Base-by-base conservation (phyloP, 2,113 vertebrate genomes). In the Panurus biarmicus region DNA sequence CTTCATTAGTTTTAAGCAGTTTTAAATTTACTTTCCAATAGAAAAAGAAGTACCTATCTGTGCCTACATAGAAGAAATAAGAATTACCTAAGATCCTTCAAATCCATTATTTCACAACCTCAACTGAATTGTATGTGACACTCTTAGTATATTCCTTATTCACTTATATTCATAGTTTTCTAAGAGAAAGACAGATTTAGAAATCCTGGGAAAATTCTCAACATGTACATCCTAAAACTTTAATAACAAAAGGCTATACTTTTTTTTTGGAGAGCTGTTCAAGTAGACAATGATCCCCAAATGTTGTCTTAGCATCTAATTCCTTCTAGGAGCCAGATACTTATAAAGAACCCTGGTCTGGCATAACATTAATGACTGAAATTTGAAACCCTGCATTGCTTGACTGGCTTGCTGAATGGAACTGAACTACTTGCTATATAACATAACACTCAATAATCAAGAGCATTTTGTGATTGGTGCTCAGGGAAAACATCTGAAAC, bases 361-460 rank as follows among this genome's bases (percentile, higher is more conserved):
- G 93, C 94, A 93, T 91, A 73, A 95, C 91, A 96, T 96, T 94
- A 96, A 96, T 97, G 93, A 94, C 81, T 70, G 92, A 96, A 96
- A 96, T 87, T 56, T 53, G 90, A 97, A 94, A 96, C 95, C 87
- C 33, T 10, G 56, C 92, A 54, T 82, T 92, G 89, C 94, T 79
- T 90, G 86, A 95, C 83, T 95, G 80, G 79, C 80, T 96, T 88
- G 78, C 80, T 94, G 94, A 95, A 97, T 92, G 85, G 87, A 95
- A 94, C 91, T 33, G 92, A 96, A 91, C 96, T 95, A 96, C 94
- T 96, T 93, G 80, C 94, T 96, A 94, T 93, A 96, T 95, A 97
- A 96, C 87, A 94, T 92, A 95, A 88, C 94, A 96, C 92, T 96
- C 95, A 96, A 97, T 96, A 97, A 97, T 96, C 94, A 96, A 94